Percentiles rank a stretch among this genome's conserved stretches.
Evolutionary conservation across 92 coral and sea anemone genomes (phyloP).

Genomic region (Umimayanthus kanabou): DNA sequence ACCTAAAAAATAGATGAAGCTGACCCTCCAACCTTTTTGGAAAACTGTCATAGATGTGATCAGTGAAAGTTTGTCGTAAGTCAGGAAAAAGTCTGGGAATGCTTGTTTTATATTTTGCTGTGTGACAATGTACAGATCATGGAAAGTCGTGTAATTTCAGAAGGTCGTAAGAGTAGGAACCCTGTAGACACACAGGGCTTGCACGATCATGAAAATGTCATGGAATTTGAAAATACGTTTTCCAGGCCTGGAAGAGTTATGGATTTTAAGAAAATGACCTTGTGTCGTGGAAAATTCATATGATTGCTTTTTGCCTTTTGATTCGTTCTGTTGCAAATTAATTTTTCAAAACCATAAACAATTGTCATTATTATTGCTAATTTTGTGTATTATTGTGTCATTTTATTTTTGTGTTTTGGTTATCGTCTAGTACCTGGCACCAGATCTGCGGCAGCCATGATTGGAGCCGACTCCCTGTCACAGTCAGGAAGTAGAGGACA

Average conservation of each 20-base stretch:
- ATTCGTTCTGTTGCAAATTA: neutral
- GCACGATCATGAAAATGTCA: neutral
- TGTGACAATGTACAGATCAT: no score
- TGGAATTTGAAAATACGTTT: neutral
- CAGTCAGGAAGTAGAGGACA: conserved; percentile 22
- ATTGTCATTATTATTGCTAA: neutral
- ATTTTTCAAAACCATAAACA: neutral
- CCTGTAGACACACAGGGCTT: no score
- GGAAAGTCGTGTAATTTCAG: no score
- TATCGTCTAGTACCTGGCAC: conserved; percentile 9
- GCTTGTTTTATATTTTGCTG: no score
- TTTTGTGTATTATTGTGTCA: neutral
- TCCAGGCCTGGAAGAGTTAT: no score
- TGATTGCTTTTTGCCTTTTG: neutral
- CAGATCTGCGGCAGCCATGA: conserved; percentile 26
- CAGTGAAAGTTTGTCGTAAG: no score
- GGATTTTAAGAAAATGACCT: no score
- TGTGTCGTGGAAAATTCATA: neutral
- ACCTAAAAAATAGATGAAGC: no score
- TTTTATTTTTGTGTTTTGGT: neutral
- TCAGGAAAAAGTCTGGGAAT: no score
- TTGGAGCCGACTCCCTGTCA: conserved; percentile 28
- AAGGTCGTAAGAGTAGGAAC: no score
- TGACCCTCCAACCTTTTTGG: no score
- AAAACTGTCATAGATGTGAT: no score